phyloP scores from a whole-genome alignment of 2,888 invertebrate species.

The Cheilosia variabilis region DNA sequence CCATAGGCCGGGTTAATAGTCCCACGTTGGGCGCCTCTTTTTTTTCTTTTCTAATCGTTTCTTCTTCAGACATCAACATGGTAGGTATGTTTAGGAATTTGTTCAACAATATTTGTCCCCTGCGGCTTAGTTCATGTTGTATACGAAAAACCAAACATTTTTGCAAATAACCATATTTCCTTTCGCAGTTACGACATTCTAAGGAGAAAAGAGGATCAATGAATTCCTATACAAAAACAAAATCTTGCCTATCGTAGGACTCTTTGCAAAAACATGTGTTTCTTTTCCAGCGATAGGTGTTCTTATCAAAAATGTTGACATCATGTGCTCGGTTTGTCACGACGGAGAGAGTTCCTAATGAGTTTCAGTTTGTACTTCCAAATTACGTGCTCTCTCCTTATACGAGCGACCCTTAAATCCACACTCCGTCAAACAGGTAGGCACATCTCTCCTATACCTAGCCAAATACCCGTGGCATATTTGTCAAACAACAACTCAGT shows the following conservation, averaged over 20 bases:
- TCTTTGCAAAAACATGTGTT: neutral
- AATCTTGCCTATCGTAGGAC: neutral
- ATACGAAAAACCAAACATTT: neutral
- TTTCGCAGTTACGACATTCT: neutral
- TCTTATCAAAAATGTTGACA: neutral
- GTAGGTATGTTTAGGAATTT: too few species aligned
- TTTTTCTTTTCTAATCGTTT: too few species aligned
- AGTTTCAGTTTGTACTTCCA: neutral
- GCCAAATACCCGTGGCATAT: neutral
- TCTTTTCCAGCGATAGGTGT: neutral
- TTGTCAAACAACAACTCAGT: conserved; percentile 61
- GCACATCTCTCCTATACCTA: neutral
- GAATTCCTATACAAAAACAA: neutral
- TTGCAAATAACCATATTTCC: neutral
- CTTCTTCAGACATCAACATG: too few species aligned
- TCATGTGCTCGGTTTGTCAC: neutral
- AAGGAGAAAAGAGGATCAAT: neutral
- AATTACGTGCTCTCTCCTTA: neutral
- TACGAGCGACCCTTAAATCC: neutral
- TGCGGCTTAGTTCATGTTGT: neutral
- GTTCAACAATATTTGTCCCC: too few species aligned
- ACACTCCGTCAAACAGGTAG: conserved; percentile 17
- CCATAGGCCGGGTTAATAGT: neutral
- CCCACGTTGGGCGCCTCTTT: neutral
- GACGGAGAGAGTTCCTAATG: neutral